phyloP scores from a whole-genome alignment of 37 sponge, comb jelly and placozoan species.

The Geodia barretti region DNA sequence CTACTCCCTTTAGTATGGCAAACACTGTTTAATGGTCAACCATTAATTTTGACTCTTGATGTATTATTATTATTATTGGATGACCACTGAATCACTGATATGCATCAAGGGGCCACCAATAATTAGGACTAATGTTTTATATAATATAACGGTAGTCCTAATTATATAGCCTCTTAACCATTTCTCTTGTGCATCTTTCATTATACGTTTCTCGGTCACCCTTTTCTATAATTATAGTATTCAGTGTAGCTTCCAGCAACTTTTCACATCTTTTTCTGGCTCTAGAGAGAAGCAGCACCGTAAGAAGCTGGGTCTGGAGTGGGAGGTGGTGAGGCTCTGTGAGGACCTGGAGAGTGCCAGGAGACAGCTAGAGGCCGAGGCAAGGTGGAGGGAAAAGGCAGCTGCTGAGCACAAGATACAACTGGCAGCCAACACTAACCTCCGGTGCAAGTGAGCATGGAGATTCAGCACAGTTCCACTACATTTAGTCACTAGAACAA shows the following conservation, averaged over 20 bases:
- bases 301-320: constrained; percentile 38
- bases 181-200: too few species aligned
- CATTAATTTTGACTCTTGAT: too few species aligned
- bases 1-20: background rate
- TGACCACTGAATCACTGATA: too few species aligned
- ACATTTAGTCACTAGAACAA: too few species aligned
- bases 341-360: constrained; percentile 32
- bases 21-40: too few species aligned
- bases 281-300: constrained; percentile 19
- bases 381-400: constrained; percentile 34
- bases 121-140: too few species aligned
- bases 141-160: too few species aligned
- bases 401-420: constrained; percentile 23
- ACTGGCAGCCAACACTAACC: constrained; percentile 43
- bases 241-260: background rate
- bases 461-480: too few species aligned
- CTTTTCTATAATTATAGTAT: background rate
- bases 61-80: too few species aligned
- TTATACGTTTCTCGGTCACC: background rate
- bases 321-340: constrained; percentile 2
- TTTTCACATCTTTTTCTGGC: background rate
- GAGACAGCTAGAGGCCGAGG: constrained; percentile 32
- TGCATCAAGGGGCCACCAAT: too few species aligned
- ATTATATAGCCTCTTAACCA: too few species aligned
- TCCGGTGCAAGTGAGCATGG: constrained; percentile 41